Evolutionary conservation across 1,140 invertebrate genomes (phyloP).

Genomic region (Anastrepha ludens): DNA sequence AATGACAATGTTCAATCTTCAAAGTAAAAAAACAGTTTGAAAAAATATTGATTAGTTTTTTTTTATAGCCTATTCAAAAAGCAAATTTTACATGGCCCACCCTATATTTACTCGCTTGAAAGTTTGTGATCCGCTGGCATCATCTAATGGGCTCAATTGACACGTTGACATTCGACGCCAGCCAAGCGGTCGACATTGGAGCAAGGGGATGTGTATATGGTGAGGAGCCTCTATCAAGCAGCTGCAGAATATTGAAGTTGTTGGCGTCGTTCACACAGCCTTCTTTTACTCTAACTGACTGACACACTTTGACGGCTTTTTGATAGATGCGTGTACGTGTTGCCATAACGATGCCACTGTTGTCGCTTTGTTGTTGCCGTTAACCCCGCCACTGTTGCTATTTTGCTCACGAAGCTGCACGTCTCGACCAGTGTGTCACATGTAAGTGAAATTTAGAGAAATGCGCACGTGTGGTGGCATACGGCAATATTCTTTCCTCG

Average conservation of each 20-base stretch:
- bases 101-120: not conserved
- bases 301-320: slow-evolving; percentile 17
- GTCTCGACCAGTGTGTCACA: slow-evolving; percentile 30
- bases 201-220: not conserved
- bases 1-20: too few relatives aligned
- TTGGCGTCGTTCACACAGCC: slow-evolving; percentile 11
- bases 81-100: too few relatives aligned
- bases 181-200: not conserved
- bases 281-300: slow-evolving; percentile 10
- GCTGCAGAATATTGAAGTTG: not conserved
- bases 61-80: too few relatives aligned
- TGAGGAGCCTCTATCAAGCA: not conserved
- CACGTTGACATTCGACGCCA: slow-evolving; percentile 49
- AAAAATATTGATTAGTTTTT: too few relatives aligned
- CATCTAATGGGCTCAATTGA: slow-evolving; percentile 37
- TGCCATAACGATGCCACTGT: slow-evolving; percentile 30
- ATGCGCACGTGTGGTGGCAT: not conserved
- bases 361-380: not conserved
- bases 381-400: not conserved
- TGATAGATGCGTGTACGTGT: slow-evolving; percentile 45
- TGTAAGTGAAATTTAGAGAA: slow-evolving; percentile 48
- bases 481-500: not conserved
- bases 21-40: too few relatives aligned
- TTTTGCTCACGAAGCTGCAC: not conserved
- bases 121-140: not conserved